Base-by-base conservation (phyloP, 1,140 invertebrate genomes). In the Holotrichia oblita region DNA sequence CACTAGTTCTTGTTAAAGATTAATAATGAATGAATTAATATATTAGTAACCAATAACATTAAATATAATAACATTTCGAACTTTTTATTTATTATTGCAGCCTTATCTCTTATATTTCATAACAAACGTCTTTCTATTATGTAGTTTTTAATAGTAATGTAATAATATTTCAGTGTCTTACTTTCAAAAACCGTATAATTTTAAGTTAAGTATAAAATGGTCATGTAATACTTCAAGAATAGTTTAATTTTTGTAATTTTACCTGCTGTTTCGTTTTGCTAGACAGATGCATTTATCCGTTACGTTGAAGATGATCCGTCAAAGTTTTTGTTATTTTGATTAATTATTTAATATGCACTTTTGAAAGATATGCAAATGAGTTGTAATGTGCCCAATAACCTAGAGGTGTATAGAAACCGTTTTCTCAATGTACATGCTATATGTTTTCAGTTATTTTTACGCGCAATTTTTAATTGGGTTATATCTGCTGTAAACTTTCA, bases 51-150 rank as follows among this genome's bases (percentile, higher is more conserved):
- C 61, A 69, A 69, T 69, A 69, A 69, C 22, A 69, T 69, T 69
- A 69, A 69, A 69, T 69, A 10, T 27, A 14, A 48, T 48, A 69
- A 69, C 24, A 69, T 69, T 69, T 69, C 22, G 22, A 69, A 69
- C 59, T 17, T 34, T 34, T 7, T 69, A 69, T 69, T 69, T 27
- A 69, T 69, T 69, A 69, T 69, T 69, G 61, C 61, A 69, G 61
- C 61, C 61, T 69, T 69, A 64, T 64, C 12, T 69, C 27, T 69
- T 69, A 69, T 24, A 22, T 55, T 64, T 64, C 20, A 14, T 34
- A 69, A 69, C 61, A 69, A 69, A 48, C 44, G 1, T 6, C 44
- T 48, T 48, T 17, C 27, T 34, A 34, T 34, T 34, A 34, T 48
- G n/a, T 48, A 48, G n/a, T 48, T 48, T 14, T 14, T 48, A 48